A percentile compares a stretch with the other conserved stretches of the same genome.
Evolutionary conservation across 2,888 invertebrate species (phyloP).

Genomic region (Thelaira solivaga): DNA sequence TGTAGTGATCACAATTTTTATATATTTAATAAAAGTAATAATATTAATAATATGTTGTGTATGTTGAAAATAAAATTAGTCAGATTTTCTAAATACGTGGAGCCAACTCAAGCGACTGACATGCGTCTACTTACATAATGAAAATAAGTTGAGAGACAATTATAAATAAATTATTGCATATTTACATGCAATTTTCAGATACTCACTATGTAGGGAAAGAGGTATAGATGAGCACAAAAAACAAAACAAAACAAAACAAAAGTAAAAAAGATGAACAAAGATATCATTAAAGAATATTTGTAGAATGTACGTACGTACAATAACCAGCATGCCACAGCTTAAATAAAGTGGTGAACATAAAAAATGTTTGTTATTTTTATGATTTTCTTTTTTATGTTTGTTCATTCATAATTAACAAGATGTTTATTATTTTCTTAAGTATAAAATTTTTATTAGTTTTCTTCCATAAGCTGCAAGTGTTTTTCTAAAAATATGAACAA

Average conservation of each 20-base stretch:
- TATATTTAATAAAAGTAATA: slow-evolving; percentile 21
- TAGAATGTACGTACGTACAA: not conserved
- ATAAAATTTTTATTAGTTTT: slow-evolving; percentile 2
- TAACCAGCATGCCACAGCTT: slow-evolving; percentile 23
- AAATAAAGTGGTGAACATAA: slow-evolving; percentile 45
- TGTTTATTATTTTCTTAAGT: not conserved
- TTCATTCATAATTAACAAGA: slow-evolving; percentile 53
- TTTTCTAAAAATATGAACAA: not conserved
- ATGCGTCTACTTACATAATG: not conserved
- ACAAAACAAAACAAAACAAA: too few species aligned
- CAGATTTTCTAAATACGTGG: slow-evolving; percentile 13
- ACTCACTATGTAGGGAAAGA: not conserved
- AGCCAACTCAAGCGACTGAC: not conserved
- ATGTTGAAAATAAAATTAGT: slow-evolving; percentile 13
- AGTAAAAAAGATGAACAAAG: not conserved
- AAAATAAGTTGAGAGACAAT: slow-evolving; percentile 30
- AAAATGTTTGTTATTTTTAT: slow-evolving; percentile 26
- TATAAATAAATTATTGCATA: slow-evolving; percentile 55
- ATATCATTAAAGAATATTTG: slow-evolving; percentile 9
- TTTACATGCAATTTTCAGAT: slow-evolving; percentile 57
- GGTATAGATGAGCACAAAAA: not conserved
- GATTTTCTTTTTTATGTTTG: slow-evolving; percentile 15
- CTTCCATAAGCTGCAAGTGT: slow-evolving; percentile 2
- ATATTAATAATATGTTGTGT: slow-evolving; percentile 33
- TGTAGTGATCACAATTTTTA: slow-evolving; percentile 24